Base-by-base conservation (phyloP, 2,888 invertebrate species). In the Pemphredon lugubris region DNA sequence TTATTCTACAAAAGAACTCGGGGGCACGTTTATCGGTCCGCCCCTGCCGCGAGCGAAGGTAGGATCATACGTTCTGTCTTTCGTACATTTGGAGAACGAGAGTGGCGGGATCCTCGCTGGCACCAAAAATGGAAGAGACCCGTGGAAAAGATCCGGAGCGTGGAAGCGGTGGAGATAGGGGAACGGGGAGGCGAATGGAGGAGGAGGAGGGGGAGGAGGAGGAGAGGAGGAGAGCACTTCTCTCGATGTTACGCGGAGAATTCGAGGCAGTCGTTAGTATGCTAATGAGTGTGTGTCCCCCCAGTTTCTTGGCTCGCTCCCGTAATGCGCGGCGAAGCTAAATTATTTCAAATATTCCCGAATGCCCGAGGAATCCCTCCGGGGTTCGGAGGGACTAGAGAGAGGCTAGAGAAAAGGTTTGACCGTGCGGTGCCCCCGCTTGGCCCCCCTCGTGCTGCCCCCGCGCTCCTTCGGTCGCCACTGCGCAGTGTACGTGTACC, bases 261-360 rank as follows among this genome's bases (percentile, higher is more conserved):
- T 85, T 82, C 84, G 78, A 84, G 82, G 66, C 80, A 84, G 86
- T 87, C 86, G 87, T 88, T 88, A 88, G 88, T 88, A 89, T 89
- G 88, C 88, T 88, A 89, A 89, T 88, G 86, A 84, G 83, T 63
- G 77, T 79, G n/a, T n/a, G n/a, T n/a, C n/a, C 26, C 78, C 82
- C 75, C 47, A 61, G 75, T 67, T 73, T 64, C 73, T 67, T 61
- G 40, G 60, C 47, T 61, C 71, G 70, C 66, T 64, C 67, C 67
- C 69, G 68, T 61, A 63, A 68, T 54, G 70, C 57, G 79, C 74
- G 82, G n/a, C 67, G 16, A 79, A 70, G 78, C 73, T 85, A 81
- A 87, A 87, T 87, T 85, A 85, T 86, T 85, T 85, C 75, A 84
- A 85, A 86, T 85, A 87, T 86, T 82, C 75, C 66, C 79, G 58